Base-by-base conservation (phyloP, 2,797 vertebrate species). In the Sebastes melanostomus region DNA sequence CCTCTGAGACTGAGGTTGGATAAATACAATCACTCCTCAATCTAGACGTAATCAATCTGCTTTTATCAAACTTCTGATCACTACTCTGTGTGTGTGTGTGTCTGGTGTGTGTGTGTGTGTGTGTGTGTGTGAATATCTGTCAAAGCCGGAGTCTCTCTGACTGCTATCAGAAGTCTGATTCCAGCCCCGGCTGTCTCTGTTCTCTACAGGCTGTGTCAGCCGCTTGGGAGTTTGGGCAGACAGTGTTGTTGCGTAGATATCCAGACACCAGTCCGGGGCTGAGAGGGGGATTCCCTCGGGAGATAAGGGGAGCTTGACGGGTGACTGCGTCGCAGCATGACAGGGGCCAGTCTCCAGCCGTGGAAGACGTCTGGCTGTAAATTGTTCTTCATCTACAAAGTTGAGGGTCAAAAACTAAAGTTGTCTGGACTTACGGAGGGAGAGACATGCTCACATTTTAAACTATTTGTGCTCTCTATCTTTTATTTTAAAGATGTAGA, bases 321-420 rank as follows among this genome's bases (percentile, higher is more conserved):
- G 89, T 85, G 82, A 89, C 83, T 84, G 82, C 72, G 50, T 86
- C 75, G 4, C 74, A 77, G 86, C 83, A 1, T 52, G 84, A 69
- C 59, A 61, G 42, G 63, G 72, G 62, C 72, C 67, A 16, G 56
- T 67, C 69, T 88, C 55, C 63, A 81, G 85, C 67, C 4, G 22
- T 61, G 66, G 74, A 78, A 87, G 62, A 59, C 27, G 13, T 70
- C 58, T 60, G 77, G 54, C 85, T 79, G 72, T 46, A 89, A 77
- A 78, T 72, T 36, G 25, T 72, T 85, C 36, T 54, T 82, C 79
- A 72, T 88, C 82, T 80, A 63, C 25, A 50, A 69, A 90, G 75
- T 34, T 89, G 77, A 88, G 90, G 86, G 89, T 91, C 83, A 86
- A 68, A 87, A 73, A 85, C 55, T 73, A 55, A 88, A 82, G 72